Base-by-base conservation (phyloP, 2,797 vertebrate genomes). In the Rhynchotus rufescens region DNA sequence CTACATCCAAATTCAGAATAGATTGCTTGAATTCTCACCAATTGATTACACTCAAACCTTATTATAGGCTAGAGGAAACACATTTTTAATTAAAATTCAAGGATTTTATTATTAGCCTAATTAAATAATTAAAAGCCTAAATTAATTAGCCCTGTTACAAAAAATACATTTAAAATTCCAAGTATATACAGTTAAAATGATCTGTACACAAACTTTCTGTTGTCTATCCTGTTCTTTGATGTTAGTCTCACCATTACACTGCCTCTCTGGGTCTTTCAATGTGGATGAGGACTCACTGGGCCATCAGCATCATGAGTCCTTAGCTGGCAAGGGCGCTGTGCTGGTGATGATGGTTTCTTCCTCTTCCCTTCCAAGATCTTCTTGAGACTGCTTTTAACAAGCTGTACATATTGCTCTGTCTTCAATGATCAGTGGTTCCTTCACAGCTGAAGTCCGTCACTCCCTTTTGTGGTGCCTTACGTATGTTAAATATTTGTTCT, bases 51-150 rank as follows among this genome's bases (percentile, higher is more conserved):
- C 15, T 65, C 26, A 73, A 79, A 49, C 9, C 26, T 76, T 67
- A 5, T 47, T 64, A n/a, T 42, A 68, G 42, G 15, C 15, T 92
- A 52, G 92, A 90, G 56, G 56, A 15, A 59, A 73, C 14, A 36
- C 0, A 6, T 3, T 79, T 79, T 20, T 1, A 62, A 76, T 79
- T 56, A 28, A 45, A 22, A 86, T 25, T 45, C 21, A 68, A 44
- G 23, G 23, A 44, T 84, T 90, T 90, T 84, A 65, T 79, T 90
- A 64, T 68, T 81, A 75, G n/a, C 80, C 49, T 72, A 75, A 88
- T 84, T 88, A 66, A 84, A 79, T 4, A 61, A 23, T 81, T 84
- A 79, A 81, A 14, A 59, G 17, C 16, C 26, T 72, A 65, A 38
- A 88, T 72, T 79, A 49, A 56, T 86, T 86, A 72, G 71, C 86